A percentile compares a stretch with the other conserved stretches of the same genome.
These are phyloP conservation scores for Rhabditoides inermis DNA, from an alignment of 2,888 invertebrate species.

Conservation along the genomic window DNA sequence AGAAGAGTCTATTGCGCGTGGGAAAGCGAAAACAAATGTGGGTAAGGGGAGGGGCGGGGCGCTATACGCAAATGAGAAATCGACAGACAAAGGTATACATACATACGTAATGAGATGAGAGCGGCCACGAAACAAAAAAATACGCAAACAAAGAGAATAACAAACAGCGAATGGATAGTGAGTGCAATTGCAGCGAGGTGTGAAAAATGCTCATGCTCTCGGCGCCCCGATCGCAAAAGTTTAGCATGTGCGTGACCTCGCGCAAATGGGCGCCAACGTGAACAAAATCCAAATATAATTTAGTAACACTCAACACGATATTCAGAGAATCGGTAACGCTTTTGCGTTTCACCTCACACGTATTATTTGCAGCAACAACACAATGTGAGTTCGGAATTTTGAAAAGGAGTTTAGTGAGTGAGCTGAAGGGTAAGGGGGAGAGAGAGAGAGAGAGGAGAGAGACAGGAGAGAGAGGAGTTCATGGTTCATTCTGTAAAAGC, in stretches of 20 bases:
- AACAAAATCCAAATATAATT: too few relatives aligned
- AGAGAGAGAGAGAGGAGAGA: not conserved
- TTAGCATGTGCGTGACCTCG: too few relatives aligned
- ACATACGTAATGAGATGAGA: not conserved
- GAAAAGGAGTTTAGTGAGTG: not conserved
- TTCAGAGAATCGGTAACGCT: not conserved
- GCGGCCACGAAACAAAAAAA: too few relatives aligned
- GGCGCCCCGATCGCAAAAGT: not conserved
- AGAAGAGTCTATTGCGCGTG: too few relatives aligned
- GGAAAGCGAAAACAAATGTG: too few relatives aligned
- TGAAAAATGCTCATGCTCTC: not conserved
- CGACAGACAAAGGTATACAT: not conserved
- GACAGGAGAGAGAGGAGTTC: slow-evolving; percentile 6
- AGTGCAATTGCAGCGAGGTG: not conserved
- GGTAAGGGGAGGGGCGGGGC: too few relatives aligned
- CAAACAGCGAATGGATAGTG: not conserved
- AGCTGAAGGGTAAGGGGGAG: not conserved
- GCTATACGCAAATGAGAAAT: not conserved
- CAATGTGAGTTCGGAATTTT: not conserved
- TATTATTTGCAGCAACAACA: not conserved
- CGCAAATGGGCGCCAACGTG: too few relatives aligned
- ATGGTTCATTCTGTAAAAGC: slow-evolving; percentile 1
- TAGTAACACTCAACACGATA: too few relatives aligned
- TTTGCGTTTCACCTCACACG: not conserved
- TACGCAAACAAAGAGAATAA: not conserved